phyloP scores from a whole-genome alignment of 2,888 invertebrate genomes.

The Drosophila austrosaltans region DNA sequence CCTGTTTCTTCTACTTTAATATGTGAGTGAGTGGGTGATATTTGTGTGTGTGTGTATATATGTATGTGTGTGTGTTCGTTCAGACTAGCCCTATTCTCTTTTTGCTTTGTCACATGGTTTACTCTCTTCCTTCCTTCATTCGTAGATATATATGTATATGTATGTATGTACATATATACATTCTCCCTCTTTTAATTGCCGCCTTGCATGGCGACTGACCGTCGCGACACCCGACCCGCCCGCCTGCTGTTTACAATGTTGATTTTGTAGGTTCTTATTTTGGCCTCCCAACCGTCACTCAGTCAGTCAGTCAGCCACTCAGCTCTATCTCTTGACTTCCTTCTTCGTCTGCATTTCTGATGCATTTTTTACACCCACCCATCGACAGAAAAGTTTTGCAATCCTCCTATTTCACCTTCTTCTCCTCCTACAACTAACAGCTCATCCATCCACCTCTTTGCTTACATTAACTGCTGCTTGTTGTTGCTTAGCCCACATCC shows the following conservation, averaged over 20 bases:
- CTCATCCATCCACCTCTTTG: constrained; percentile 6
- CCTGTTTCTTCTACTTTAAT: constrained; percentile 54
- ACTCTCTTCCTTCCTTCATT: constrained; percentile 25
- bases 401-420: constrained; percentile 24
- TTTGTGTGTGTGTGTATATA: constrained; percentile 63
- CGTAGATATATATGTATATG: constrained; percentile 15
- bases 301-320: constrained; percentile 35
- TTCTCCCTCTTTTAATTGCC: constrained; percentile 64
- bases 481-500: constrained; percentile 60
- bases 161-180: constrained; percentile 6
- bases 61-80: constrained; percentile 63
- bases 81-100: constrained; percentile 67
- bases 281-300: constrained; percentile 54
- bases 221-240: constrained; percentile 68
- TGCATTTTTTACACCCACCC: constrained; percentile 76
- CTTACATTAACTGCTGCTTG: constrained; percentile 38
- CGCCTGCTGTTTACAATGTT: constrained; percentile 67
- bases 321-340: constrained; percentile 33
- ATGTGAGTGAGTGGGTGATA: constrained; percentile 61
- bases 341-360: constrained; percentile 58
- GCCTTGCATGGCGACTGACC: constrained; percentile 71
- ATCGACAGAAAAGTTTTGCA: constrained; percentile 61
- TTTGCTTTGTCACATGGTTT: constrained; percentile 71
- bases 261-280: constrained; percentile 70
- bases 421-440: not conserved